phyloP scores from a whole-genome alignment of 2,797 vertebrate species.

The Neosilurus hyrtlii region DNA sequence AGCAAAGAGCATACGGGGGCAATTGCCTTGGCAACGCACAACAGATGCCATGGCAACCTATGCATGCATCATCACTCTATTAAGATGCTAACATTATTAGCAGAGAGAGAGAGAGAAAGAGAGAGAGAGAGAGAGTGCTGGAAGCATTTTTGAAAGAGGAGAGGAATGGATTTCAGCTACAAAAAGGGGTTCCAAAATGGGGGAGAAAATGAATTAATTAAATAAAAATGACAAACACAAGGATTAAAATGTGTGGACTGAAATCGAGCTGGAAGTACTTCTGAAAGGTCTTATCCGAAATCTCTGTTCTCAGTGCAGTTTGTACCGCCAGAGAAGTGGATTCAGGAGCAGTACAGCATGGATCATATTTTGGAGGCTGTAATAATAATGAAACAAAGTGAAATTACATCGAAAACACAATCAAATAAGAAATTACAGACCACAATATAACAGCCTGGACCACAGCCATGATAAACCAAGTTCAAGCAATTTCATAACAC shows the following conservation, averaged over 20 bases:
- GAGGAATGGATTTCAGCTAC: not conserved
- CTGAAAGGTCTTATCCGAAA: not conserved
- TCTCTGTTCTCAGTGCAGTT: not conserved
- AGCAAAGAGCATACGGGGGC: slow-evolving; percentile 42
- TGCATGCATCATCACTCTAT: slow-evolving; percentile 20
- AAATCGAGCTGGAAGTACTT: not conserved
- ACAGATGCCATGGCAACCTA: slow-evolving; percentile 53
- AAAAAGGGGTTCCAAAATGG: not conserved
- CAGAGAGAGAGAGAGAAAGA: not conserved
- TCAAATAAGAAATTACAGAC: not conserved
- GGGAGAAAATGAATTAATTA: too few relatives aligned
- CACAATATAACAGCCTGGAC: not conserved
- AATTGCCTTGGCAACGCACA: slow-evolving; percentile 52
- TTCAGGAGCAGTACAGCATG: not conserved
- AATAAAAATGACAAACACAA: not conserved
- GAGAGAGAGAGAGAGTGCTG: not conserved
- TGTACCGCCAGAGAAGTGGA: not conserved
- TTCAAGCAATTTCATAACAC: not conserved
- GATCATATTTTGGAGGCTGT: not conserved
- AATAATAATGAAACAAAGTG: not conserved
- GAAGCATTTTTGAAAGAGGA: not conserved
- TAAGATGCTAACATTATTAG: slow-evolving; percentile 38
- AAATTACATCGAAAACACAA: not conserved
- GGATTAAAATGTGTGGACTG: not conserved
- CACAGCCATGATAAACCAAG: not conserved